phyloP scores from a whole-genome alignment of 2,113 vertebrate genomes.

The Alectura lathami region DNA sequence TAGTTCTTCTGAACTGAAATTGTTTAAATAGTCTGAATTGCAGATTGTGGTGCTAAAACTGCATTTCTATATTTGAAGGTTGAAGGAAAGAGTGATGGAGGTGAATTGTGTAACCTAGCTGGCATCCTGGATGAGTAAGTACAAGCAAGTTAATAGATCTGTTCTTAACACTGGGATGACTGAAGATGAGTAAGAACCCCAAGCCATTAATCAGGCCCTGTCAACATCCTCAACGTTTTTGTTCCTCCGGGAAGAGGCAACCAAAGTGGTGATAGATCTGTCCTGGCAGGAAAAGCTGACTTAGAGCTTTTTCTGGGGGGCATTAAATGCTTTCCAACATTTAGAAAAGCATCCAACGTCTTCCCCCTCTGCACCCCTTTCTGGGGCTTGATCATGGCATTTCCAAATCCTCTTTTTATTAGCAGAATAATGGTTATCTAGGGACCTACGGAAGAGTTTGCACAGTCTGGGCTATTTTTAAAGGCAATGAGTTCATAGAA shows the following conservation, averaged over 20 bases:
- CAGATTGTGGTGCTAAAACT: not conserved
- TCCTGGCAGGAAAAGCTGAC: not conserved
- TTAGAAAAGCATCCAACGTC: not conserved
- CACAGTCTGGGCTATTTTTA: not conserved
- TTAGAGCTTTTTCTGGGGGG: not conserved
- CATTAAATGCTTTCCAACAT: not conserved
- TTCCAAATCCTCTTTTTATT: not conserved
- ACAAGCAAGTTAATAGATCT: not conserved
- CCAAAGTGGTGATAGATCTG: not conserved
- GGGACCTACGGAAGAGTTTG: not conserved
- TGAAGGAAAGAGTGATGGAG: not conserved
- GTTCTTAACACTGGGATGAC: not conserved
- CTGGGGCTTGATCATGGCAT: not conserved
- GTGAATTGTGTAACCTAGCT: not conserved
- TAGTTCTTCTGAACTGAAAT: not conserved
- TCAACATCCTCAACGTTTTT: not conserved
- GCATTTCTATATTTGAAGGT: not conserved
- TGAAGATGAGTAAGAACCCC: not conserved
- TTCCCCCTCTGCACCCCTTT: not conserved
- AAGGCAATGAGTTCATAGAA: not conserved
- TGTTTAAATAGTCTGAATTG: not conserved
- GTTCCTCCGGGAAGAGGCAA: not conserved
- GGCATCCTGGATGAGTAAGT: not conserved
- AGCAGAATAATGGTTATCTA: not conserved
- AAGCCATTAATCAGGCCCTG: conserved; percentile 14